phyloP scores from a whole-genome alignment of 2,888 invertebrate genomes.

The Pristionchus maxplancki region DNA sequence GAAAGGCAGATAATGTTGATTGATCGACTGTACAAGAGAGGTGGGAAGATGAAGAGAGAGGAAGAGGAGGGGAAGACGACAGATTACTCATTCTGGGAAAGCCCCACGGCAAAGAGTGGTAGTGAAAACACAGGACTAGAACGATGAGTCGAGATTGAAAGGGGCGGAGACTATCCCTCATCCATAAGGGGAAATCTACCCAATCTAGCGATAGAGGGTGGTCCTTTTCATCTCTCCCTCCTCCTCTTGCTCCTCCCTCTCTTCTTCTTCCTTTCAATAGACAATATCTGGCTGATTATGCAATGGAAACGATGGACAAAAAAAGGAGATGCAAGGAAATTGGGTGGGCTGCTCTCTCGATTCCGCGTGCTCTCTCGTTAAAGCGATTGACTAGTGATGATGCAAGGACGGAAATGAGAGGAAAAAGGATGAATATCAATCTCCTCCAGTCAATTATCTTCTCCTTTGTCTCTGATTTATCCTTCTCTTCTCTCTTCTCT shows the following conservation, averaged over 20 bases:
- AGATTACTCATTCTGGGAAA: slow-evolving; percentile 44
- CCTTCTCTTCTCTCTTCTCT: neutral
- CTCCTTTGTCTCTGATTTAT: slow-evolving; percentile 25
- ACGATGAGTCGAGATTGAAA: neutral
- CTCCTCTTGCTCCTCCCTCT: neutral
- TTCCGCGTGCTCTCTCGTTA: neutral
- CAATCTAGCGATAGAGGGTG: neutral
- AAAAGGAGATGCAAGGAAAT: slow-evolving; percentile 1
- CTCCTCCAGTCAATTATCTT: slow-evolving; percentile 36
- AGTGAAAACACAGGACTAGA: neutral
- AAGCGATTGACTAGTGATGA: slow-evolving; percentile 1
- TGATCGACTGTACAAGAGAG: slow-evolving; percentile 27
- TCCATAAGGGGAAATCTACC: slow-evolving; percentile 3
- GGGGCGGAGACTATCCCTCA: slow-evolving; percentile 20
- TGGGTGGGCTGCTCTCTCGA: slow-evolving; percentile 8
- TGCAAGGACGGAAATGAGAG: neutral
- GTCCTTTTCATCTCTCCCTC: slow-evolving; percentile 27
- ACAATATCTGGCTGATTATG: slow-evolving; percentile 41
- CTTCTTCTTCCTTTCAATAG: slow-evolving; percentile 22
- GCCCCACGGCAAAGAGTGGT: slow-evolving; percentile 1
- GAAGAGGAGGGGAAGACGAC: neutral
- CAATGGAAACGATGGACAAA: slow-evolving; percentile 13
- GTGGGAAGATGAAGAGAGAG: neutral
- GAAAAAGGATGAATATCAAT: slow-evolving; percentile 15
- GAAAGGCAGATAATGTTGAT: slow-evolving; percentile 21